Percentiles rank a stretch among this genome's conserved stretches.
These are phyloP conservation scores for Cuculus canorus DNA, from an alignment of 2,797 vertebrate species.

Conservation along the genomic window DNA sequence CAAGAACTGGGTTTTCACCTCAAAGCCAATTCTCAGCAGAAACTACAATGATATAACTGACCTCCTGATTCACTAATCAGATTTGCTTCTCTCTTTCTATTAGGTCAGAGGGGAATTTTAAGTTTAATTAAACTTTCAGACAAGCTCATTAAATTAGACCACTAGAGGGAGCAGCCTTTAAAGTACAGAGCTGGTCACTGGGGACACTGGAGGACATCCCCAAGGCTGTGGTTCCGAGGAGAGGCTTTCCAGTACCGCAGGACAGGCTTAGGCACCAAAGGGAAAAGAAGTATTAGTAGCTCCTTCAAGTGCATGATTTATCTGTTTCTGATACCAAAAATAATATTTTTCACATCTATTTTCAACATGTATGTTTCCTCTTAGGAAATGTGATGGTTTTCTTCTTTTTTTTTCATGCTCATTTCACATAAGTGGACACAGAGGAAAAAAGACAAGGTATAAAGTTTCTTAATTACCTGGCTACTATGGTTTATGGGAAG, in stretches of 20 bases:
- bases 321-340: neutral
- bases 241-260: fast-evolving
- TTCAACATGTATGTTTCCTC: neutral
- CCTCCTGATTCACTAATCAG: neutral
- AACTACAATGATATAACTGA: neutral
- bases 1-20: neutral
- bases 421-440: neutral
- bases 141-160: neutral
- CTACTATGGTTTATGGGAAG: neutral
- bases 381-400: neutral
- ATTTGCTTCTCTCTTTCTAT: neutral
- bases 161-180: slow-evolving; percentile 53
- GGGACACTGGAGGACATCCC: neutral
- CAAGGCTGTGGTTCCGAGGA: fast-evolving
- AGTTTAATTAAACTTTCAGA: neutral
- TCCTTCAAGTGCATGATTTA: neutral
- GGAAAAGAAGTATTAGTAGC: neutral
- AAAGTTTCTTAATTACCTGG: neutral
- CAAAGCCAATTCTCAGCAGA: neutral
- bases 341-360: neutral
- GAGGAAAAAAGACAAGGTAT: neutral
- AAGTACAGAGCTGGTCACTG: neutral
- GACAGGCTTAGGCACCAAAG: neutral
- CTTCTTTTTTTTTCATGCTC: slow-evolving; percentile 17
- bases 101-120: neutral